phyloP scores from a whole-genome alignment of 2,113 vertebrate genomes.

The Cairina moschata region DNA sequence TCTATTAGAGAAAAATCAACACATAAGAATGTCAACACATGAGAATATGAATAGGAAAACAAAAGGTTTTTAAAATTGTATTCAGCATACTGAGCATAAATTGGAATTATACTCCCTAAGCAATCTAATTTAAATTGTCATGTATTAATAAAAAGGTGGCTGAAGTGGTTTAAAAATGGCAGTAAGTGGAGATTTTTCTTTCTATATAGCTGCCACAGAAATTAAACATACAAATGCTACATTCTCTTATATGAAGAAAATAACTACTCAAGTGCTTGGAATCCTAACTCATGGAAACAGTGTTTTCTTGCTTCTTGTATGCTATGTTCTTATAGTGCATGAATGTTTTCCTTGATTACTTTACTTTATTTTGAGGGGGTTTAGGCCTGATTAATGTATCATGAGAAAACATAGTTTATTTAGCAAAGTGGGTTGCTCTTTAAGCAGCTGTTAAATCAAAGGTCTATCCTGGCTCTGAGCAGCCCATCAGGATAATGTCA shows the following conservation, averaged over 20 bases:
- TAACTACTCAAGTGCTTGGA: background rate
- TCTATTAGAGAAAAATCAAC: slow-evolving; percentile 19
- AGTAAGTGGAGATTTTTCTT: background rate
- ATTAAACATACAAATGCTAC: background rate
- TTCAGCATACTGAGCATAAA: background rate
- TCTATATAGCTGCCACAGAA: background rate
- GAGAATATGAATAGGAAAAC: background rate
- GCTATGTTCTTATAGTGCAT: fast-evolving
- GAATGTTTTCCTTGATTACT: background rate
- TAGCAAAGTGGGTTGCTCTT: background rate
- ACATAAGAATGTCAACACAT: background rate
- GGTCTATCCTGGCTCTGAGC: background rate
- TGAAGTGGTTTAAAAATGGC: background rate
- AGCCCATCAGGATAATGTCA: background rate
- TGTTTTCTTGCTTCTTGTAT: fast-evolving
- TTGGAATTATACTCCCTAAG: background rate
- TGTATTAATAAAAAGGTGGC: background rate
- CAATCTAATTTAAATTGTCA: background rate
- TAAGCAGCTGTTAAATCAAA: background rate
- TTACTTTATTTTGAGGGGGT: fast-evolving
- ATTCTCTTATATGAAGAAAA: background rate
- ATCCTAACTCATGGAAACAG: background rate
- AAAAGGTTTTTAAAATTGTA: background rate
- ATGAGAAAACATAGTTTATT: background rate
- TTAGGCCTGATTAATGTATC: background rate